Base-by-base conservation (phyloP, 2,888 invertebrate species). In the Apoda limacodes region DNA sequence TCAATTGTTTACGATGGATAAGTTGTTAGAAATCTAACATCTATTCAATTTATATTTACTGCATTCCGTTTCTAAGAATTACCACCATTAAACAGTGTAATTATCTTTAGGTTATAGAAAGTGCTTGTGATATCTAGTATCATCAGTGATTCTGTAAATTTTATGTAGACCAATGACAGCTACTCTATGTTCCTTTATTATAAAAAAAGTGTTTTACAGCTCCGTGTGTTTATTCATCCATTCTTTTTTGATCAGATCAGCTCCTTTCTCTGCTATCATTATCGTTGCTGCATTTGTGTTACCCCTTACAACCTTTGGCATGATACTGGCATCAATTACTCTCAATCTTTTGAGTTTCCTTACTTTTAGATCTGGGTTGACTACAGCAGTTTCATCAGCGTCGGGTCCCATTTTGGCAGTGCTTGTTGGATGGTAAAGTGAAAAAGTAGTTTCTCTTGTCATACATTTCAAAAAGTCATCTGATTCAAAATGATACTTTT, bases 341-440 rank as follows among this genome's bases (percentile, higher is more conserved):
- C 35, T 13, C n/a, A 35, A 21, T n/a, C 22, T 9, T 9, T 14
- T 22, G 3, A 35, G 13, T 11, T 22, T 13, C 11, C 30, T 27
- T 2, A 35, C 31, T 12, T 21, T 23, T 13, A 35, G 14, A 9
- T 21, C 32, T 2, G 42, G 39, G 10, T 37, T 34, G 9, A 42
- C 14, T 4, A 42, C 42, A 19, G 39, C 37, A 7, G 32, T 31
- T 3, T 10, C 23, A 25, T 35, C 42, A 5, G 34, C 46, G 2
- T 48, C 46, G 1, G 83, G 76, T 3, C 87, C 87, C 88, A 88
- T 88, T 58, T 80, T 85, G 0, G 74, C 74, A 1, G 86, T 84
- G 27, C 90, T 84, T 2, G 83, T 83, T 1, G 90, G 90, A 63
- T 92, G 91, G 47, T 89, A 91, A 22, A 90, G 83, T 1, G 71